Evolutionary conservation across 2,797 vertebrate genomes (phyloP), one percentile per base, ranked within the genome.

Genomic region (Apogon talboti): DNA sequence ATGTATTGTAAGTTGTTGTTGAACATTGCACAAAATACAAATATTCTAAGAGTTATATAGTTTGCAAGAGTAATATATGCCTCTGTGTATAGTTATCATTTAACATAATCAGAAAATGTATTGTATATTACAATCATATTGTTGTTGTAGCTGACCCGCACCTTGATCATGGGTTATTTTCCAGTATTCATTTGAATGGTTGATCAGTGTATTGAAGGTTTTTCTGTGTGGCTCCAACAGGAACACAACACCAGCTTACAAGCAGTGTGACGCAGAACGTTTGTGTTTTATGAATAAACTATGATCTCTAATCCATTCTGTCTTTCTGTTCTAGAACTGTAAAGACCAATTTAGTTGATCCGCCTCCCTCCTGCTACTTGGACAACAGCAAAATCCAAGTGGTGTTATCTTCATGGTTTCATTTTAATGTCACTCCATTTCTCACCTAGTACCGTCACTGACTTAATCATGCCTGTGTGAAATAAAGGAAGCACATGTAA

Each of bases 31-130:
- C 75, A 91, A 69, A 89, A 68, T 54, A 74, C 66, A 85, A 74
- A 83, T 77, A 83, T 69, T 80, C 68, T 85, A 80, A 86, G 61
- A 88, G 73, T 75, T 85, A 46, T 87, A 86, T 87, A 74, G 79
- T 88, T 88, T 87, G 81, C 72, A 62, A 90, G 76, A 90, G 77
- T 91, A 92, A 90, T 89, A 90, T 91, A 90, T 92, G 82, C 77
- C 75, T 88, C 74, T 80, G 81, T 91, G 86, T 89, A 87, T 86
- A 88, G 74, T 73, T 79, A 79, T 88, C 81, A 83, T 87, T 80
- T 72, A 77, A 62, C 74, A 87, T 83, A 78, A 81, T 82, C 74
- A 61, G 53, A 78, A 73, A 67, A 60, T 82, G 75, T 72, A 74
- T 79, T 84, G 82, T 84, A 79, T 86, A 82, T 87, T 82, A 80